Conservation (phyloP, 2,113 vertebrate genomes). For the Scytalopus superciliaris region DNA sequence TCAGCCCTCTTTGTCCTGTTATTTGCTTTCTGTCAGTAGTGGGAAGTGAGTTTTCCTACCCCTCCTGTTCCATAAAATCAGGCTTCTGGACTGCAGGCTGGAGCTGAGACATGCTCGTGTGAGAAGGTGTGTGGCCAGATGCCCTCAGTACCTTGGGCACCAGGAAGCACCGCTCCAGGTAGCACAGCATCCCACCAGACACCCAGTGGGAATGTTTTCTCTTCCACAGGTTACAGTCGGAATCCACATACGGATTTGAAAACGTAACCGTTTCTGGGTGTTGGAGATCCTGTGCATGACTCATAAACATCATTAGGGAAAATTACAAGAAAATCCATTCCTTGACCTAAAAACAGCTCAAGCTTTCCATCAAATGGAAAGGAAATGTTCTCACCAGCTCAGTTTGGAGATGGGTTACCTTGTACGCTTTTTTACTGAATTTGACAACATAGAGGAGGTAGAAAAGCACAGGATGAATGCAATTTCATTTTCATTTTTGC, state of each 20-base stretch:
- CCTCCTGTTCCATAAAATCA: neutral
- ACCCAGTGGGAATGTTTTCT: accelerated
- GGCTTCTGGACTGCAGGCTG: neutral
- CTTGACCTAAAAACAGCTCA: neutral
- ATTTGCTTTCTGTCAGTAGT: neutral
- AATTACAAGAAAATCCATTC: neutral
- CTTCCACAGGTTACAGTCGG: accelerated
- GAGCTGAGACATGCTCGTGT: accelerated
- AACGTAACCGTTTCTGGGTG: neutral
- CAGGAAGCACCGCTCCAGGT: accelerated
- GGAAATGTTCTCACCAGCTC: neutral
- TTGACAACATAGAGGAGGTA: accelerated
- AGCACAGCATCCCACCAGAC: accelerated
- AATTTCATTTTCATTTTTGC: neutral
- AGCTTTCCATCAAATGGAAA: neutral
- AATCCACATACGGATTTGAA: neutral
- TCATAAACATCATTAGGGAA: neutral
- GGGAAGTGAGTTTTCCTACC: neutral
- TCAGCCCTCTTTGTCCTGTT: neutral
- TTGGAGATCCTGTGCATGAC: neutral
- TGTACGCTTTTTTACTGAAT: neutral
- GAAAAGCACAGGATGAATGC: neutral
- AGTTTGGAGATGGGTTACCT: neutral
- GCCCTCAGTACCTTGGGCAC: accelerated
- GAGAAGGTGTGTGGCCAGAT: neutral